A percentile compares a stretch with the other conserved stretches of the same genome.
phyloP scores from a whole-genome alignment of 2,888 invertebrate genomes.

The Agrilus mali region DNA sequence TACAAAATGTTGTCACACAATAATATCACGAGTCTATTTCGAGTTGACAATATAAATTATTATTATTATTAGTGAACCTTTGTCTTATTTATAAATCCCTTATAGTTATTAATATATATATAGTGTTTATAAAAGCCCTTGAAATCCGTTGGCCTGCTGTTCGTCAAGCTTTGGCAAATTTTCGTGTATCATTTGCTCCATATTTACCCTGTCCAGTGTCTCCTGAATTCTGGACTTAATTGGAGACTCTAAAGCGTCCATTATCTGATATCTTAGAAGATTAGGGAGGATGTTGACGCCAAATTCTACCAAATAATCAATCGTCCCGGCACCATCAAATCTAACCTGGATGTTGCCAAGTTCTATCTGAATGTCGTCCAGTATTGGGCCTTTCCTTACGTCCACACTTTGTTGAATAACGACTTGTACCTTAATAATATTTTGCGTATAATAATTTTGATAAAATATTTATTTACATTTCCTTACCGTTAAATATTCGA shows the following conservation, averaged over 20 bases:
- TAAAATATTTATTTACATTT: not conserved
- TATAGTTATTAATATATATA: too few relatives aligned
- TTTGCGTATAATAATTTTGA: not conserved
- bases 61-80: too few relatives aligned
- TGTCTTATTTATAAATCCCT: too few relatives aligned
- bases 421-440: not conserved
- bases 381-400: slow-evolving; percentile 55
- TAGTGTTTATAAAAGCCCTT: slow-evolving; percentile 7
- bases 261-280: slow-evolving; percentile 73
- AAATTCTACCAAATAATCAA: slow-evolving; percentile 74
- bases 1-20: too few relatives aligned
- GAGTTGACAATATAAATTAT: too few relatives aligned
- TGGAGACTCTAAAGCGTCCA: slow-evolving; percentile 73
- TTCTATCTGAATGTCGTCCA: slow-evolving; percentile 65
- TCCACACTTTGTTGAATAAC: slow-evolving; percentile 32
- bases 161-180: slow-evolving; percentile 55
- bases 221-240: slow-evolving; percentile 60
- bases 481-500: slow-evolving; percentile 58
- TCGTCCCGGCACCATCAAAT: slow-evolving; percentile 73
- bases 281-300: slow-evolving; percentile 73
- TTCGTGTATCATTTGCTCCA: slow-evolving; percentile 60
- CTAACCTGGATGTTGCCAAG: slow-evolving; percentile 75
- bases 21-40: too few relatives aligned
- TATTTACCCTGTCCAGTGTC: slow-evolving; percentile 59
- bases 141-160: slow-evolving; percentile 37